Base-by-base conservation (phyloP, 2,113 vertebrate species). In the Diglossa brunneiventris region DNA sequence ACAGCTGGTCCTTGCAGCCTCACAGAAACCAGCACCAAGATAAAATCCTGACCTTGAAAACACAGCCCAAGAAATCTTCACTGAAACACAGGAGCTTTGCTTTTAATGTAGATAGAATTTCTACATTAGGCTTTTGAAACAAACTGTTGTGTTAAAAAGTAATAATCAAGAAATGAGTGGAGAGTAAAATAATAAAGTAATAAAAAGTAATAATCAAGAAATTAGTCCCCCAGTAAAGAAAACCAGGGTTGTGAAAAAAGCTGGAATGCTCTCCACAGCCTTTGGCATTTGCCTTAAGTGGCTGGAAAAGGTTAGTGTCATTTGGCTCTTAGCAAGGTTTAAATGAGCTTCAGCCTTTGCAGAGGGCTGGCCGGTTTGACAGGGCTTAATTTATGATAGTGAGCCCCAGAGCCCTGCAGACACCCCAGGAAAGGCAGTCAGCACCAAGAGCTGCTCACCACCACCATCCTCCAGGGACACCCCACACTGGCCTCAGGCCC, bases 381-480 rank as follows among this genome's bases (percentile, higher is more conserved):
- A 26, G 37, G 41, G 42, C 3, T 47, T 13, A 15, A 9, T 33
- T 50, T 24, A 19, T 30, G 37, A 10, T 0, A 15, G 30, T 9
- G 14, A 83, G 33, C 50, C 31, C 11, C 14, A 37, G 30, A 1
- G 5, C n/a, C 41, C 64, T 20, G 63, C 47, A 13, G 46, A 68
- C 17, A 31, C 4, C 56, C 47, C 55, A 47, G 83, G 4, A 4
- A 0, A 2, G 63, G 35, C 27, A 37, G 46, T 0, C 6, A 2
- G 63, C n/a, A 61, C 22, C 81, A 15, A 10, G 63, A 61, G 49
- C 47, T 46, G 53, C 15, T 13, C 78, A 16, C 4, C 6, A 0
- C 22, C 22, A 21, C 53, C 0, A 0, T 17, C 21, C 49, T 59
- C 31, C 52, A 28, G 56, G 58, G 49, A 56, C 50, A n/a, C 14